phyloP scores from a whole-genome alignment of 2,888 invertebrate species.

The Drosophila leonis region DNA sequence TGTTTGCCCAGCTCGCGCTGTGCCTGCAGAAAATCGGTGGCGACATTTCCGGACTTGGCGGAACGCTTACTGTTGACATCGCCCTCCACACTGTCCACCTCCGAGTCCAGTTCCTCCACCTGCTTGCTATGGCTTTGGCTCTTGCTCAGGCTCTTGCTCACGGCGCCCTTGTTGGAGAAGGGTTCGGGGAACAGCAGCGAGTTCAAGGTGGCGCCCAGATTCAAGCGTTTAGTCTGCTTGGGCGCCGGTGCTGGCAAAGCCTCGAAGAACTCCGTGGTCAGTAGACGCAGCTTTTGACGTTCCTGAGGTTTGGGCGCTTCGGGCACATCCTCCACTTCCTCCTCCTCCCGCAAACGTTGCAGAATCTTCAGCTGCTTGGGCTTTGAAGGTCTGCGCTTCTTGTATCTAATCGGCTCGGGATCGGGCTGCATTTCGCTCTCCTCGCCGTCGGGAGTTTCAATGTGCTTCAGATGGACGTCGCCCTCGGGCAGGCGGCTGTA shows the following conservation, averaged over 20 bases:
- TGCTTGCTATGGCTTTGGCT: constrained; percentile 1
- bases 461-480: constrained; percentile 81
- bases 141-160: constrained; percentile 26
- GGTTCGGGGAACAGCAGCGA: constrained; percentile 73
- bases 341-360: constrained; percentile 38
- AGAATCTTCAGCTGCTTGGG: constrained; percentile 57
- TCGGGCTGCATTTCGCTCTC: constrained; percentile 71
- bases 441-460: constrained; percentile 76
- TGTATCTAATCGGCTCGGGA: constrained; percentile 37
- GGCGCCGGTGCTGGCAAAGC: constrained; percentile 56
- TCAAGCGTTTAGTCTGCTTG: constrained; percentile 47
- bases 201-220: constrained; percentile 69
- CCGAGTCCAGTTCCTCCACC: constrained; percentile 23
- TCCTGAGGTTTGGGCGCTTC: constrained; percentile 12
- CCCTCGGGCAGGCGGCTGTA: constrained; percentile 78
- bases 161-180: constrained; percentile 60
- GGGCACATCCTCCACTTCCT: constrained; percentile 24
- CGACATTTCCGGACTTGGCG: constrained; percentile 39
- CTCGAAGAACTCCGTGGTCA: constrained; percentile 82
- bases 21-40: constrained; percentile 66
- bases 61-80: constrained; percentile 44
- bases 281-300: constrained; percentile 45
- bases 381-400: constrained; percentile 12
- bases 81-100: constrained; percentile 51
- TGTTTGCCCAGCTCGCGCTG: constrained; percentile 70